A percentile compares a stretch with the other conserved stretches of the same genome.
phyloP scores from a whole-genome alignment of 2,888 invertebrate species.

The Lathronympha strigana region DNA sequence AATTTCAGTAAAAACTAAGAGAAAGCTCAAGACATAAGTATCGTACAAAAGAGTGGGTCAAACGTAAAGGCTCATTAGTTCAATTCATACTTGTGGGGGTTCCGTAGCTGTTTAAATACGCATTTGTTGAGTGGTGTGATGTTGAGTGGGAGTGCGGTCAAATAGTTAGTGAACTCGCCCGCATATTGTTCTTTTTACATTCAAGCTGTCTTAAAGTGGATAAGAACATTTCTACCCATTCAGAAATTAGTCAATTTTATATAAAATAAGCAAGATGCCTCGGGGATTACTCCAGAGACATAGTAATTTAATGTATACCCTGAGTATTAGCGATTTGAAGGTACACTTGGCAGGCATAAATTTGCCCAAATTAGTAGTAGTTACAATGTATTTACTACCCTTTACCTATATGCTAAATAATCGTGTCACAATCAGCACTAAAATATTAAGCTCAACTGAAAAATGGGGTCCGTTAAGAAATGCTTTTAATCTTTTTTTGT shows the following conservation, averaged over 20 bases:
- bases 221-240: neutral
- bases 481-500: slow-evolving; percentile 9
- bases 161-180: neutral
- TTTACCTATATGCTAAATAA: no score
- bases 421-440: no score
- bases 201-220: no score
- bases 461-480: neutral
- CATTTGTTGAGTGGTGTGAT: slow-evolving; percentile 22
- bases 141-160: slow-evolving; percentile 11
- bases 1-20: no score
- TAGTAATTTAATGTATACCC: neutral
- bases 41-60: no score
- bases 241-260: slow-evolving; percentile 3
- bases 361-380: no score
- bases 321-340: neutral
- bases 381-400: no score
- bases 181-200: slow-evolving; percentile 6
- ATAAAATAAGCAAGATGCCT: slow-evolving; percentile 9
- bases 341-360: neutral
- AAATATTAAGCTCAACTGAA: neutral
- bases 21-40: no score
- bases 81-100: no score
- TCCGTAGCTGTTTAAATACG: slow-evolving; percentile 7
- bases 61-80: no score
- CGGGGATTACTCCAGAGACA: slow-evolving; percentile 8